Evolutionary conservation across 1,140 invertebrate genomes (phyloP).

Genomic region (fruit fly (Drosophila melanogaster)): DNA sequence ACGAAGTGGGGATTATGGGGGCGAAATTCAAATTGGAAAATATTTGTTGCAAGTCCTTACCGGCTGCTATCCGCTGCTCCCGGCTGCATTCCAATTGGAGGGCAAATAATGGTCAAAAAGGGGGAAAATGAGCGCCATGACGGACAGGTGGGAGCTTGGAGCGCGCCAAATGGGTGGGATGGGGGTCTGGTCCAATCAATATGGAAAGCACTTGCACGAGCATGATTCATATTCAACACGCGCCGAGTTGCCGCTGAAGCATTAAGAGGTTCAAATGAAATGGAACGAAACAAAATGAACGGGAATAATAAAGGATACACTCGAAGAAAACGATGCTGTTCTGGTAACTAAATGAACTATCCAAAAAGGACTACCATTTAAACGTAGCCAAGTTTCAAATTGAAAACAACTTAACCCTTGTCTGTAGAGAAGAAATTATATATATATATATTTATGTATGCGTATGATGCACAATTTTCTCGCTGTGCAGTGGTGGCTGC

Average conservation of each 20-base stretch:
- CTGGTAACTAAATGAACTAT: not conserved
- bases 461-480: not conserved
- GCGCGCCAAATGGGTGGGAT: not conserved
- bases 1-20: not conserved
- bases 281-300: conserved; percentile 61
- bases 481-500: not conserved
- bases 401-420: too few relatives aligned
- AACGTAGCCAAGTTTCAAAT: too few relatives aligned
- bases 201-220: conserved; percentile 54
- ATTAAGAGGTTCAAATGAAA: conserved; percentile 65
- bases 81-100: conserved; percentile 8
- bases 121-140: conserved; percentile 16
- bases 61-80: not conserved
- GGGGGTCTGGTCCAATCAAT: conserved; percentile 62
- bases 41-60: conserved; percentile 15
- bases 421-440: too few relatives aligned
- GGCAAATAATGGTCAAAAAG: conserved; percentile 24
- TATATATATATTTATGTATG: too few relatives aligned
- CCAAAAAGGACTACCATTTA: not conserved
- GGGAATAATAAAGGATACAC: conserved; percentile 5
- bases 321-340: not conserved
- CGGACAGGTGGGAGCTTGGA: conserved; percentile 18
- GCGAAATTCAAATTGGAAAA: conserved; percentile 44
- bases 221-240: conserved; percentile 73
- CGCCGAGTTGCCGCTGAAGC: conserved; percentile 40